Evolutionary conservation across 2,797 vertebrate species (phyloP), one percentile per base, ranked within the genome.

Genomic region (Falco peregrinus): DNA sequence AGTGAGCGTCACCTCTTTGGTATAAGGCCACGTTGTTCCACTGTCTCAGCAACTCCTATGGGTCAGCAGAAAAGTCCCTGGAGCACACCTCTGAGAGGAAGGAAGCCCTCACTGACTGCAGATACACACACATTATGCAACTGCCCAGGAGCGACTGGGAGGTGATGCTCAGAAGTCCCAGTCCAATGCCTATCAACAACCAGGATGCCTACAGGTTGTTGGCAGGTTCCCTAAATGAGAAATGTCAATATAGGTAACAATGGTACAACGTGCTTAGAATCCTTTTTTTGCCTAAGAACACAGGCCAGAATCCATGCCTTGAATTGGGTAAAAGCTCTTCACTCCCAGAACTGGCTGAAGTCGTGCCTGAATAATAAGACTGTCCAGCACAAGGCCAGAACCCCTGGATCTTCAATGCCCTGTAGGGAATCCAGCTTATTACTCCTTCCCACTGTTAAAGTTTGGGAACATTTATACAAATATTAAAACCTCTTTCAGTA

Each of bases 251-350:
- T 7, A 25, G 31, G 28, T 17, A 75, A 29, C 5, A 20, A 88
- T 1, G 53, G n/a, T 2, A 47, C 33, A 69, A 59, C 4, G 29
- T 0, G 2, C 29, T 39, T 48, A 48, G 16, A 64, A 33, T 6
- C 20, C 13, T 63, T 65, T 11, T 57, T n/a, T 56, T 89, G 74
- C 31, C 54, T 78, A 70, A 68, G 17, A 26, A 43, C 11, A 5
- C 1, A 77, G 53, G 53, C 3, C 45, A 92, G 53, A 90, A 93
- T 35, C 15, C 10, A 29, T 14, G 37, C 21, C 31, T 19, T 61
- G 28, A 75, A 68, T 2, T n/a, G 29, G 20, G n/a, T 41, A 53
- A 78, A 56, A 88, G 21, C 28, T 75, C 54, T 75, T 87, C 29
- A 54, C 10, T 20, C 12, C 50, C 54, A 54, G 39, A 84, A 71